A percentile compares a stretch with the other conserved stretches of the same genome.
phyloP scores from a whole-genome alignment of 2,113 vertebrate genomes.

The Pedetes capensis region DNA sequence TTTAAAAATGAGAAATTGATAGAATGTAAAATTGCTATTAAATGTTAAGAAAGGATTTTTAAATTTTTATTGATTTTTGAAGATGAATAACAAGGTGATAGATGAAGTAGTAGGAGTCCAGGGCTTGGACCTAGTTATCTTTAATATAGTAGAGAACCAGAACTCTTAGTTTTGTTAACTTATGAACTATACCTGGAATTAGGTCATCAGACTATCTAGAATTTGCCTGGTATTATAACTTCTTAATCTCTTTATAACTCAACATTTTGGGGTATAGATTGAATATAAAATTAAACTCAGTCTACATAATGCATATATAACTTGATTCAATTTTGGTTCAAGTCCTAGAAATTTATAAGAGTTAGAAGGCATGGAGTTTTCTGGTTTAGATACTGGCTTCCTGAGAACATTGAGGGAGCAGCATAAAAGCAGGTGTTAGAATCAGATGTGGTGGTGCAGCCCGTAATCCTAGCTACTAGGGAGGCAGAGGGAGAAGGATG shows the following conservation, averaged over 20 bases:
- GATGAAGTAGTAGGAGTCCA: neutral
- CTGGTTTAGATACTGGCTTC: neutral
- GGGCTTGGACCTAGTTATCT: neutral
- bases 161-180: neutral
- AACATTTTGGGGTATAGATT: neutral
- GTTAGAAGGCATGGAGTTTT: neutral
- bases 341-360: neutral
- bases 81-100: slow-evolving; percentile 43
- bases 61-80: slow-evolving; percentile 72
- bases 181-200: neutral
- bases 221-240: neutral
- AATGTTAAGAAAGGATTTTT: slow-evolving; percentile 31
- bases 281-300: neutral
- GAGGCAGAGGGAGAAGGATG: too few species aligned
- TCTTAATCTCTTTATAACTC: neutral
- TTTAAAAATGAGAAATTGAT: neutral
- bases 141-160: neutral
- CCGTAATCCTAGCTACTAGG: too few species aligned
- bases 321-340: slow-evolving; percentile 1
- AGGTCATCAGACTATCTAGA: neutral
- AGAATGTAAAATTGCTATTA: neutral
- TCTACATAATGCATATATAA: neutral
- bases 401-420: neutral
- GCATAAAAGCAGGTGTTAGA: slow-evolving; percentile 2
- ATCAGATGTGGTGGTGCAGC: too few species aligned